Evolutionary conservation across 2,797 vertebrate species (phyloP).

Genomic region (Chelon auratus): DNA sequence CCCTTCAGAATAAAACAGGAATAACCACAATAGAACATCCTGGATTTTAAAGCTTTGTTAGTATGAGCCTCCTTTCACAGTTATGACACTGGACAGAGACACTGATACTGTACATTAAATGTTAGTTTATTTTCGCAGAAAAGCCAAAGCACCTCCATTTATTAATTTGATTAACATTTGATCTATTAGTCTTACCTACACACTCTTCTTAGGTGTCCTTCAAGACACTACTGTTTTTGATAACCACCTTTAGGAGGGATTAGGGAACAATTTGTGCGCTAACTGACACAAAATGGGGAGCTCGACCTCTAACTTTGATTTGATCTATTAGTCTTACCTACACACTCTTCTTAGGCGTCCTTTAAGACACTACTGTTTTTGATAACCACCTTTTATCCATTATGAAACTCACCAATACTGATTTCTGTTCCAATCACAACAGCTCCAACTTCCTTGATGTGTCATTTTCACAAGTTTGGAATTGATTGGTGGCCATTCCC

Average conservation of each 20-base stretch:
- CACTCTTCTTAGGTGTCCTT: no score
- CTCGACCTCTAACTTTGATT: slow-evolving; percentile 18
- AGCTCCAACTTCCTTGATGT: no score
- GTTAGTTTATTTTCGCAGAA: background rate
- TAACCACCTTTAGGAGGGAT: slow-evolving; percentile 64
- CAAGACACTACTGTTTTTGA: no score
- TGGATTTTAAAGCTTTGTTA: background rate
- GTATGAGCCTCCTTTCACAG: background rate
- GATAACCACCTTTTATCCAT: no score
- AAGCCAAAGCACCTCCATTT: background rate
- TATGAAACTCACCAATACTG: no score
- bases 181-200: no score
- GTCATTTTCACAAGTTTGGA: no score
- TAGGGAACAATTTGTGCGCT: slow-evolving; percentile 79
- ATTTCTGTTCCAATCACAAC: no score
- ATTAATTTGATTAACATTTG: background rate
- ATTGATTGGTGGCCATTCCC: no score
- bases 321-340: no score
- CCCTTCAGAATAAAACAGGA: slow-evolving; percentile 27
- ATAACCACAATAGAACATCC: slow-evolving; percentile 24
- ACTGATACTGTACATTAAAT: background rate
- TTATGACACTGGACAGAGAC: background rate
- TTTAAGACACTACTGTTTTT: no score
- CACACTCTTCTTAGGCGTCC: no score
- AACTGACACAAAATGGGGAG: slow-evolving; percentile 63